Evolutionary conservation across 2,113 vertebrate species (phyloP).

Genomic region (Brienomyrus brachyistius): DNA sequence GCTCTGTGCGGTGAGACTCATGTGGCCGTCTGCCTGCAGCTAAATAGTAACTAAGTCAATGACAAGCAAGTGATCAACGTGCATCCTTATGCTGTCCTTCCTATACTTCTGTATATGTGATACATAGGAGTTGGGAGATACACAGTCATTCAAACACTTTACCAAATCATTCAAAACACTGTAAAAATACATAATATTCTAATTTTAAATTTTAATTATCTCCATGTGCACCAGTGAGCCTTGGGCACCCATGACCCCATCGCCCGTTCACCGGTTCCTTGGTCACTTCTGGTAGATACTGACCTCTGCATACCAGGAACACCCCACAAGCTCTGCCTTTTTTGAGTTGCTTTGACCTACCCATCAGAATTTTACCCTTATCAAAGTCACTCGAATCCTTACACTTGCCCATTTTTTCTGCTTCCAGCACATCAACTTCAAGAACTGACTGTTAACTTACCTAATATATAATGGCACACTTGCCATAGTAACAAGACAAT

Average conservation of each 20-base stretch:
- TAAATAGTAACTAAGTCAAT: no score
- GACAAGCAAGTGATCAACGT: no score
- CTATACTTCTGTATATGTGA: no score
- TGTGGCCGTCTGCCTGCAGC: no score
- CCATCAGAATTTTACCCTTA: background rate
- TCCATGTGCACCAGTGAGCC: background rate
- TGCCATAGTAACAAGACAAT: background rate
- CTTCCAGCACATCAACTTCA: background rate
- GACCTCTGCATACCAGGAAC: background rate
- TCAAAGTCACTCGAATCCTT: background rate
- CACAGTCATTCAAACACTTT: no score
- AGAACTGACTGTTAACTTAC: background rate
- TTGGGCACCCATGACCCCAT: background rate
- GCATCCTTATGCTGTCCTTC: no score
- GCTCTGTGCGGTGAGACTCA: no score
- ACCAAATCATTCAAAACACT: no score
- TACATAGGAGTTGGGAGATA: no score
- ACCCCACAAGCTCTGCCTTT: background rate
- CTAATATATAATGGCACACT: background rate
- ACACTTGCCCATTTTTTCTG: background rate
- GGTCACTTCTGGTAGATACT: background rate
- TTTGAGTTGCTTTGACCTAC: background rate
- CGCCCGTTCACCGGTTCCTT: slow-evolving; percentile 59
- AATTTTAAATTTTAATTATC: background rate
- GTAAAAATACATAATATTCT: no score